Base-by-base conservation (phyloP, 2,888 invertebrate species). In the Blera fallax region DNA sequence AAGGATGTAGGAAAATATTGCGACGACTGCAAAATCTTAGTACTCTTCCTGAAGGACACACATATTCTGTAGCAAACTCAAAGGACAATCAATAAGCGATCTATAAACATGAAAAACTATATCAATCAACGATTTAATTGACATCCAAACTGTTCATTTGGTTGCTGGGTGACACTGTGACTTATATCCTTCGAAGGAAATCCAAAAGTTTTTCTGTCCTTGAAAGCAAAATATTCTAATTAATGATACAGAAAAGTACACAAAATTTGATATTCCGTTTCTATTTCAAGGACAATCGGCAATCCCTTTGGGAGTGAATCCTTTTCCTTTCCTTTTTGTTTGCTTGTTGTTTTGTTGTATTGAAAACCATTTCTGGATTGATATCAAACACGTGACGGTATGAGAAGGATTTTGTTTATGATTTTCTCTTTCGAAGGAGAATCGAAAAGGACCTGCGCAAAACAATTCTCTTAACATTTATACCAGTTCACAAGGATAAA, bases 351-450 rank as follows among this genome's bases (percentile, higher is more conserved):
- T n/a, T n/a, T n/a, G n/a, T n/a, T 54, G 29, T 29, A 21, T 48
- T 40, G 34, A 14, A 43, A 40, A 64, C 29, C 43, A 60, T 48
- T 50, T 50, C n/a, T 54, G 29, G 32, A 50, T 74, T 64, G 52
- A 43, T 11, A 6, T 1, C 27, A 34, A 79, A n/a, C 82, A 84
- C 83, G 83, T 84, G 83, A 74, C 56, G 78, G 54, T 40, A 56
- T 74, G 62, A 79, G 74, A 45, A 64, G 58, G 7, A 64, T 14
- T 43, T 69, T 69, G 56, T 81, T 78, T 72, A 45, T 74, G 11
- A 14, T 10, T 54, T 29, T 52, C 43, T 45, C 60, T 73, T 45
- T 18, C 11, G 10, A 18, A 24, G 2, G 7, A 1, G 24, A 2
- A 24, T 3, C 24, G 4, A 24, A 24, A 16, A 45, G 34, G 16